A percentile compares a stretch with the other conserved stretches of the same genome.
phyloP scores from a whole-genome alignment of 2,797 vertebrate genomes.

The Graptemys geographica region DNA sequence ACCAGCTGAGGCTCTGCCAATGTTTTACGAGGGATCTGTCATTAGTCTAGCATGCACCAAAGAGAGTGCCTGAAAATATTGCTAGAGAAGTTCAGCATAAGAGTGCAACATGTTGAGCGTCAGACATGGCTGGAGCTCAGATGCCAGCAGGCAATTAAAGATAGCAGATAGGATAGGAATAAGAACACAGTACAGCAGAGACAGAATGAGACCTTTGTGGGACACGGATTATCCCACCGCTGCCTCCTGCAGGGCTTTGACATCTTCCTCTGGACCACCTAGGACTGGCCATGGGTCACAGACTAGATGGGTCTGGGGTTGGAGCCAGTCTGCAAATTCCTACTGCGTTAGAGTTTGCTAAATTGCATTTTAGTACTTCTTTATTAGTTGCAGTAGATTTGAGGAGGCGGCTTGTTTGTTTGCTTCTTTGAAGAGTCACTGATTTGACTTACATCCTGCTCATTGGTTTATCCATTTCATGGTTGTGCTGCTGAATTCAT shows the following conservation, averaged over 20 bases:
- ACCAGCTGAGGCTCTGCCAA: not conserved
- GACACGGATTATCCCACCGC: not conserved
- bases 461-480: accelerated
- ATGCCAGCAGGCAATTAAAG: not conserved
- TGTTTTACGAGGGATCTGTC: not conserved
- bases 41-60: not conserved
- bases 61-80: not conserved
- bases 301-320: not conserved
- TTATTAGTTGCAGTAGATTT: not conserved
- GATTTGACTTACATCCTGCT: not conserved
- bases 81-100: not conserved
- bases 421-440: not conserved
- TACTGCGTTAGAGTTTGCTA: not conserved
- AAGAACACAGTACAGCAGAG: not conserved
- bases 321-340: not conserved
- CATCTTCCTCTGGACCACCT: not conserved
- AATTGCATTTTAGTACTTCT: not conserved
- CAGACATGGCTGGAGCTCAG: not conserved
- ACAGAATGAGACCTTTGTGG: not conserved
- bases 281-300: not conserved
- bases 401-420: not conserved
- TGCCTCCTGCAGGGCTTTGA: too few relatives aligned
- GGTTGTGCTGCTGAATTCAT: not conserved
- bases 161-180: not conserved
- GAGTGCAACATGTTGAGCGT: accelerated